These are phyloP conservation scores for Eupsilia transversa DNA, from an alignment of 2,888 invertebrate species.

Conservation along the genomic window DNA sequence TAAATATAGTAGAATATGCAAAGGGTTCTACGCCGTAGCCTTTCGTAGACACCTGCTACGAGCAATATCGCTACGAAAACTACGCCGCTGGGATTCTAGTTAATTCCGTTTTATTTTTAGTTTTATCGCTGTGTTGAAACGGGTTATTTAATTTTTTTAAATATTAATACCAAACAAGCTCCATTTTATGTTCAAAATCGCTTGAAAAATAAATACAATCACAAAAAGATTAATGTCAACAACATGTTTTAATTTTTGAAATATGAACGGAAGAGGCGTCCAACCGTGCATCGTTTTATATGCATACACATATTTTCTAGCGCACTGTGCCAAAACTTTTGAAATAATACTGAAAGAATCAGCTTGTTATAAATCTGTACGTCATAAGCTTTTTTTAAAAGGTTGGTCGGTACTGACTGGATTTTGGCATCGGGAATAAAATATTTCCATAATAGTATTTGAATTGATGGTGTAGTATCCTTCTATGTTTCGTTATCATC, in stretches of 20 bases:
- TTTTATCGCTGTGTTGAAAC: slow-evolving; percentile 11
- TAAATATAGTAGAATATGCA: slow-evolving; percentile 58
- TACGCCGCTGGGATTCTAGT: slow-evolving; percentile 57
- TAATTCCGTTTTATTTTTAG: slow-evolving; percentile 56
- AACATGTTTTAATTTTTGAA: slow-evolving; percentile 27
- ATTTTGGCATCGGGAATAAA: slow-evolving; percentile 49
- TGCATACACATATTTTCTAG: slow-evolving; percentile 39
- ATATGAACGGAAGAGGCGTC: slow-evolving; percentile 22
- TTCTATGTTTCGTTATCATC: not conserved
- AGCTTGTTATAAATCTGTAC: slow-evolving; percentile 50
- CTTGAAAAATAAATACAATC: not conserved
- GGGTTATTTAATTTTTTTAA: slow-evolving; percentile 31
- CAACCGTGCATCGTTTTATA: slow-evolving; percentile 28
- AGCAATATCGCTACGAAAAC: slow-evolving; percentile 59
- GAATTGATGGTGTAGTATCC: slow-evolving; percentile 12
- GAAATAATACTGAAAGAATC: slow-evolving; percentile 46
- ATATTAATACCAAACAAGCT: not conserved
- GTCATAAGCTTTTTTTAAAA: slow-evolving; percentile 53
- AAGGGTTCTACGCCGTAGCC: slow-evolving; percentile 66
- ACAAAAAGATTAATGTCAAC: slow-evolving; percentile 16
- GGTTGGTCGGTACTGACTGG: slow-evolving; percentile 18
- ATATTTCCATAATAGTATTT: slow-evolving; percentile 29
- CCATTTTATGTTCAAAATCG: not conserved
- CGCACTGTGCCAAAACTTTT: slow-evolving; percentile 39
- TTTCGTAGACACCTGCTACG: slow-evolving; percentile 67